These are phyloP conservation scores for Pseudochaenichthys georgianus DNA, from an alignment of 2,797 vertebrate genomes.

Conservation along the genomic window DNA sequence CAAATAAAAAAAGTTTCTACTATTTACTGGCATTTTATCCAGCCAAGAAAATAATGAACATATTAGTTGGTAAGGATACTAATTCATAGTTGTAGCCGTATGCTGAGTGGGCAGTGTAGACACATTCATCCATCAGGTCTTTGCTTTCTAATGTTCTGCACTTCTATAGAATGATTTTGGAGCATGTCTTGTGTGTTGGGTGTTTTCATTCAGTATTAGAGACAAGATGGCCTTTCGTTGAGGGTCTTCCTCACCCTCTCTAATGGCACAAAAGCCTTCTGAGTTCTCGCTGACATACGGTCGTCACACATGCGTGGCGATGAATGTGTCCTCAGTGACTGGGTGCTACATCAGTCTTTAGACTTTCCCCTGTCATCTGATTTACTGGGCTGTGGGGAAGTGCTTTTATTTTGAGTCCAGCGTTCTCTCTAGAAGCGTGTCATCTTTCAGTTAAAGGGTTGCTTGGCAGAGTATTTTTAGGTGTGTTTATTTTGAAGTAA, in stretches of 20 bases:
- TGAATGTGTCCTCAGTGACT: slow-evolving; percentile 63
- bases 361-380: slow-evolving; percentile 75
- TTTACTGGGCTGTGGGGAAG: slow-evolving; percentile 78
- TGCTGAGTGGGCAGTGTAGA: background rate
- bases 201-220: slow-evolving; percentile 26
- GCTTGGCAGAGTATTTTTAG: slow-evolving; percentile 75
- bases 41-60: background rate
- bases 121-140: background rate
- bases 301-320: slow-evolving; percentile 41
- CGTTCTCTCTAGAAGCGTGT: slow-evolving; percentile 74
- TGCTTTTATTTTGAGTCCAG: slow-evolving; percentile 83
- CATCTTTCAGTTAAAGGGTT: slow-evolving; percentile 78
- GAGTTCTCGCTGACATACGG: slow-evolving; percentile 24
- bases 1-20: too few relatives aligned
- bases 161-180: slow-evolving; percentile 7
- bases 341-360: slow-evolving; percentile 66
- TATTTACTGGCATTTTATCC: background rate
- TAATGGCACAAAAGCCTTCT: slow-evolving; percentile 40
- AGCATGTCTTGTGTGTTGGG: background rate
- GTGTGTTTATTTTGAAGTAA: slow-evolving; percentile 71
- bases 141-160: slow-evolving; percentile 3
- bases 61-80: background rate
- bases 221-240: slow-evolving; percentile 24
- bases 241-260: slow-evolving; percentile 26
- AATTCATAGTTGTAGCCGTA: background rate